Base-by-base conservation (phyloP, 2,113 vertebrate species). In the Galeopterus variegatus region DNA sequence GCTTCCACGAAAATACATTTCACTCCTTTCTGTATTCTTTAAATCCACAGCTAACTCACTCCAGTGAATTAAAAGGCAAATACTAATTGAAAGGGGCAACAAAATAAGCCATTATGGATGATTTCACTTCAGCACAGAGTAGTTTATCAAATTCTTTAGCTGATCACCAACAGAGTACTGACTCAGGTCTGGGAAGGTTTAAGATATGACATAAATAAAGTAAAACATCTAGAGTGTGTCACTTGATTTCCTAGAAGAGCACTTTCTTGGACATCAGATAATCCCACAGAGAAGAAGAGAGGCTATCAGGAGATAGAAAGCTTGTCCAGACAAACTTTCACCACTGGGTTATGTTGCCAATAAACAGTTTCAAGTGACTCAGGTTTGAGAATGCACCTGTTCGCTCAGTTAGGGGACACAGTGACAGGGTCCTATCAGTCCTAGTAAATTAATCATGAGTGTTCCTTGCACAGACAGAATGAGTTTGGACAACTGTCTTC, bases 101-200 rank as follows among this genome's bases (percentile, higher is more conserved):
- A 86, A 94, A 95, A 85, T 89, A 77, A 90, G 23, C 28, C 33
- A 54, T 21, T 65, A 67, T 65, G 28, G 67, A 79, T 60, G 21
- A 93, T 65, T 86, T 83, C 41, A 65, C 48, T 77, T 96, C 54
- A 50, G 52, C 10, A 70, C 10, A 54, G 8, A 89, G 11, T 18
- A 56, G 48, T 60, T 91, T 60, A 80, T 65, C 81, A 73, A 65
- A 62, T 52, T 83, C 60, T 67, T 82, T 15, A 86, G 36, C 50
- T 26, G 8, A 77, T 62, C 36, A 54, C 33, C 45, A 90, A 4
- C 62, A 76, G 54, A 84, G 56, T 54, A 56, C 6, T 50, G 36
- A 70, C 45, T 26, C 1, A 4, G 10, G 3, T 6, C 33, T 76
- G 56, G n/a, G 54, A 48, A 95, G 52, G 62, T 52, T 83, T 90